These are phyloP conservation scores for Nasua narica DNA, from an alignment of 2,797 vertebrate genomes.

Conservation along the genomic window DNA sequence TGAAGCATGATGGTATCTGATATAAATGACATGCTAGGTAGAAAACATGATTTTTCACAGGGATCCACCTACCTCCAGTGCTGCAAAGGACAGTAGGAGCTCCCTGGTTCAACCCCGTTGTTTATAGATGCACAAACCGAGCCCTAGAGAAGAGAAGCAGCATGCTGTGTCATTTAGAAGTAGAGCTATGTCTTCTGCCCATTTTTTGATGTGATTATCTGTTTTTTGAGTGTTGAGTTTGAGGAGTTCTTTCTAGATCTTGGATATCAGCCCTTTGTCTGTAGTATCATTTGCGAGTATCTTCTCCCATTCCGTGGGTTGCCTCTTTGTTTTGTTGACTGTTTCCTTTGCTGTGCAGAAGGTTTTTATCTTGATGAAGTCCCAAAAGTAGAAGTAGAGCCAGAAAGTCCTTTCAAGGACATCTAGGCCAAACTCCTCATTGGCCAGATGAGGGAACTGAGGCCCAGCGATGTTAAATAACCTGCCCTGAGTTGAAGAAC, in stretches of 20 bases:
- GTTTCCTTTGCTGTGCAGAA: no score
- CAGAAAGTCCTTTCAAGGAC: neutral
- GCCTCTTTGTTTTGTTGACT: no score
- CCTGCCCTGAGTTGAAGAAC: neutral
- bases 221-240: no score
- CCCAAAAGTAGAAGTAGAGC: neutral
- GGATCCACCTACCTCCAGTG: neutral
- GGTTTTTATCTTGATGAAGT: no score
- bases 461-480: neutral
- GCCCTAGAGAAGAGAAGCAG: neutral
- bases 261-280: no score
- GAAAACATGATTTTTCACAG: neutral
- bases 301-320: no score
- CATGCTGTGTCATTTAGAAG: neutral
- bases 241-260: no score
- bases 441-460: neutral
- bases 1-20: neutral
- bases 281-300: no score
- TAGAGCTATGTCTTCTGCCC: no score
- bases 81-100: neutral
- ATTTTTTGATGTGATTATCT: no score
- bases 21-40: neutral
- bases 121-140: neutral
- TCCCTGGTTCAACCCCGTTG: neutral
- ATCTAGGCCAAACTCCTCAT: neutral